Conservation (phyloP, 2,888 invertebrate genomes). For the Sisyra terminalis region DNA sequence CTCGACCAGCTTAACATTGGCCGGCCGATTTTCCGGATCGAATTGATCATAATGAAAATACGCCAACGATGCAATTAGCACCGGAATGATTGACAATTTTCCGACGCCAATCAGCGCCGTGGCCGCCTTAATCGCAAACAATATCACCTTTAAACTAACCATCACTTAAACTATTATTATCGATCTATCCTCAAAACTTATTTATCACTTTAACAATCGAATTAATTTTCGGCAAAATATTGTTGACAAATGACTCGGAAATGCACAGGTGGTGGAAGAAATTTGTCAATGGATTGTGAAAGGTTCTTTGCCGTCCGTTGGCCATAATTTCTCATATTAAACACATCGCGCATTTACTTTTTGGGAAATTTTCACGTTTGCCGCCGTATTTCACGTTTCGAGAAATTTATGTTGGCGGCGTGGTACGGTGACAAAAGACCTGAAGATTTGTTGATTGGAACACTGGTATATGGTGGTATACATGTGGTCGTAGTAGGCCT, state of each 20-base stretch:
- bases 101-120: conserved; percentile 52
- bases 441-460: no score
- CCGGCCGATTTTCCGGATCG: conserved; percentile 69
- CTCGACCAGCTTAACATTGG: conserved; percentile 44
- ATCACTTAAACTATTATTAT: background rate
- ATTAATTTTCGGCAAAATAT: background rate
- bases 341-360: no score
- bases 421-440: no score
- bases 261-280: no score
- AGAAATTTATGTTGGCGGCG: no score
- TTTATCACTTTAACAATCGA: background rate
- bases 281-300: no score
- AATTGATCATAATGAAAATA: conserved; percentile 74
- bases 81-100: conserved; percentile 56
- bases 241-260: background rate
- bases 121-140: conserved; percentile 54
- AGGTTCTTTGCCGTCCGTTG: no score
- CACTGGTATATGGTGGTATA: no score
- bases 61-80: conserved; percentile 56
- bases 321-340: no score
- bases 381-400: no score
- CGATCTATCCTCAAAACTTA: background rate
- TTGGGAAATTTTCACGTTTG: background rate
- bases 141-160: conserved; percentile 27
- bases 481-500: no score